Base-by-base conservation (phyloP, 2,113 vertebrate species). In the Electrona antarctica region DNA sequence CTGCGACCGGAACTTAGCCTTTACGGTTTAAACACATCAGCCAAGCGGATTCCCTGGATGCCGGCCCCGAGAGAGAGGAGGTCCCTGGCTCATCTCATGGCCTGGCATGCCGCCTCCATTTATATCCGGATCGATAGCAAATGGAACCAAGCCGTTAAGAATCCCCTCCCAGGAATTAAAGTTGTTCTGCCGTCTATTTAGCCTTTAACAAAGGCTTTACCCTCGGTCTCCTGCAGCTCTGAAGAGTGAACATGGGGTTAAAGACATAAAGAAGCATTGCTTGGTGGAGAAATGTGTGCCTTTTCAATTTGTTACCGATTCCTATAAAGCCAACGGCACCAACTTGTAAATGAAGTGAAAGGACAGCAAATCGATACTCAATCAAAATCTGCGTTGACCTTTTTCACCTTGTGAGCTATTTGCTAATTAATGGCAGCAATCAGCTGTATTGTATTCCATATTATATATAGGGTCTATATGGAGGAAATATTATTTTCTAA, bases 121-220 rank as follows among this genome's bases (percentile, higher is more conserved):
- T 81, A 80, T 81, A 64, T 64, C 63, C 58, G 76, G 76, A 90
- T 90, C 83, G 64, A 90, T 89, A 84, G 71, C 73, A 88, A 41
- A 89, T 87, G 54, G 66, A 86, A 90, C 87, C 79, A 87, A 80
- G 85, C 57, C 14, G 71, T 73, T 54, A 66, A 61, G 12, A 70
- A 82, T 76, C 64, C 73, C 33, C 85, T 77, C 74, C 58, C 15
- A 80, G 81, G 77, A 74, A 73, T 67, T 52, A 76, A 81, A 86
- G 82, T 64, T 59, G 69, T 77, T 64, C 64, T 66, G 69, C 68
- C 45, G 14, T 67, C 88, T 82, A 88, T 85, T 78, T 78, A 76
- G 74, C 87, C 33, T 83, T 87, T 77, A 71, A 85, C 74, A 76
- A 82, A 86, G 88, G 84, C 72, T 80, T 74, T 64, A 63, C 75